Evolutionary conservation across 2,888 invertebrate species (phyloP).

Genomic region (Melanostoma scalare): DNA sequence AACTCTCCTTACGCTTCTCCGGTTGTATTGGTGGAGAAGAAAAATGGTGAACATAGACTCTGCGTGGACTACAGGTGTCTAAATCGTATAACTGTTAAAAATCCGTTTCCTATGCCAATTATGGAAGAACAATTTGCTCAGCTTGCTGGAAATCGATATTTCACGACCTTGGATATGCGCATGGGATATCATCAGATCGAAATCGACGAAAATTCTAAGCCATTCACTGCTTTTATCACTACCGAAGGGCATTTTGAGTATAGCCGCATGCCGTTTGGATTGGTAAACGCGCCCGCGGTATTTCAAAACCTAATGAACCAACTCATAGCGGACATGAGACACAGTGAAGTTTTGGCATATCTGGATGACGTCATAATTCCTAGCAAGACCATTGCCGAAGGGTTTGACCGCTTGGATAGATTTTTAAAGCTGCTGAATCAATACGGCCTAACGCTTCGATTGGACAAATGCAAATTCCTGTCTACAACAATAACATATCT

Average conservation of each 20-base stretch:
- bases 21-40: too few species aligned
- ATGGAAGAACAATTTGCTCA: neutral
- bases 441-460: slow-evolving; percentile 48
- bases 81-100: neutral
- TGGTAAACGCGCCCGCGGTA: neutral
- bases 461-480: slow-evolving; percentile 68
- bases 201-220: neutral
- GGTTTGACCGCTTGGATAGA: slow-evolving; percentile 10
- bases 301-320: slow-evolving; percentile 9
- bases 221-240: too few species aligned
- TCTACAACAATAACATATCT: slow-evolving; percentile 55
- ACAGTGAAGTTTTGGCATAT: slow-evolving; percentile 7
- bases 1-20: too few species aligned
- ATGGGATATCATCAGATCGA: neutral
- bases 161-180: too few species aligned
- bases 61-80: neutral
- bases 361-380: slow-evolving; percentile 35
- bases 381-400: slow-evolving; percentile 22
- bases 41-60: neutral
- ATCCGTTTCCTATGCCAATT: neutral
- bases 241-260: too few species aligned
- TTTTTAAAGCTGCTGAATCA: slow-evolving; percentile 15
- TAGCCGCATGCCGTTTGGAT: too few species aligned
- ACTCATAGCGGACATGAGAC: neutral
- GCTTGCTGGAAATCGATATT: slow-evolving; percentile 4